Conservation (phyloP, 2,888 invertebrate species). For the Orthonevra nobilis region DNA sequence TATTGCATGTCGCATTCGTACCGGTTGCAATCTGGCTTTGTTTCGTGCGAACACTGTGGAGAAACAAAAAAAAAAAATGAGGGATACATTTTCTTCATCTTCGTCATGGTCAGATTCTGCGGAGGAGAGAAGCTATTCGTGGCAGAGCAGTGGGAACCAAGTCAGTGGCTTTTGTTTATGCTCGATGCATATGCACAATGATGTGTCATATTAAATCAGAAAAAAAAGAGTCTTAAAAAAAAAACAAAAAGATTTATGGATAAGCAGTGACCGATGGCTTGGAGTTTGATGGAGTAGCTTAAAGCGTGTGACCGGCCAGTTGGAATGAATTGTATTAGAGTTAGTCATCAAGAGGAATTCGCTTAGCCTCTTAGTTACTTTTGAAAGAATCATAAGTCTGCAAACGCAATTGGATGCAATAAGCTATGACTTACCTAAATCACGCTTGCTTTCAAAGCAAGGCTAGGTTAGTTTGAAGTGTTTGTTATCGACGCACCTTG, state of each 20-base stretch:
- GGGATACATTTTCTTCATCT: constrained; percentile 15
- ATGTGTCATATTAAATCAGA: constrained; percentile 51
- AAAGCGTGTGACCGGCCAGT: constrained; percentile 8
- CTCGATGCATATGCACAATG: constrained; percentile 36
- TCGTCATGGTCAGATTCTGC: constrained; percentile 32
- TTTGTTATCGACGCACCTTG: too few species aligned
- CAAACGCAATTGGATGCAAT: too few species aligned
- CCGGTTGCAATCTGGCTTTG: constrained; percentile 44
- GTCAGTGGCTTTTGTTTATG: constrained; percentile 40
- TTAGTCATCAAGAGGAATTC: too few species aligned
- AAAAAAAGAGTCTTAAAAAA: too few species aligned
- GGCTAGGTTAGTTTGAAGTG: too few species aligned
- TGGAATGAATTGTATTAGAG: too few species aligned
- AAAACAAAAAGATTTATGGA: constrained; percentile 5
- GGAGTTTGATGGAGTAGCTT: not conserved
- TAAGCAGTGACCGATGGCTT: not conserved
- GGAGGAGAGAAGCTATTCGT: constrained; percentile 57
- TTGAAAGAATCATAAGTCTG: too few species aligned
- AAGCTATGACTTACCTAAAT: too few species aligned
- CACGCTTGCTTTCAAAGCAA: too few species aligned
- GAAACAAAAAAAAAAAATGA: not conserved
- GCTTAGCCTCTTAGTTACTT: too few species aligned
- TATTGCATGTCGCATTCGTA: constrained; percentile 40
- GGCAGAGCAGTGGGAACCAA: constrained; percentile 38
- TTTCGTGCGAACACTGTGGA: not conserved